Percentiles rank a stretch among this genome's conserved stretches.
phyloP scores from a whole-genome alignment of 2,113 vertebrate genomes.

The Aptenodytes patagonicus region DNA sequence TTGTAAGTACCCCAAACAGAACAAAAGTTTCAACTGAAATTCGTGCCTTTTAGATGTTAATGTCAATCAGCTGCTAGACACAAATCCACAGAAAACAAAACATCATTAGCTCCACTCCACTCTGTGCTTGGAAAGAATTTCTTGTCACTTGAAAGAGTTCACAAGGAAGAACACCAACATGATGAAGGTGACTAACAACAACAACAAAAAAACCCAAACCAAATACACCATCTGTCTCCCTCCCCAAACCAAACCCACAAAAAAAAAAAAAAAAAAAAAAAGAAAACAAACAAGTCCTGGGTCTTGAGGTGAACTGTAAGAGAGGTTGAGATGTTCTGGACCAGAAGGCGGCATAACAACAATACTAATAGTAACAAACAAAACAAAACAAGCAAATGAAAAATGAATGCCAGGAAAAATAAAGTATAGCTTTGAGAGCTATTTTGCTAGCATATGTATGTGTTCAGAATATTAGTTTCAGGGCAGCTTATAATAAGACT shows the following conservation, averaged over 20 bases:
- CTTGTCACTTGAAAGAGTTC: neutral
- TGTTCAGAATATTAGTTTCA: neutral
- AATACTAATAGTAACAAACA: neutral
- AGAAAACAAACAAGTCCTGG: neutral
- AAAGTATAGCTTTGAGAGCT: neutral
- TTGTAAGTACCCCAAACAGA: neutral
- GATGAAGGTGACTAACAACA: neutral
- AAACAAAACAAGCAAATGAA: fast-evolving
- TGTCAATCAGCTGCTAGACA: neutral
- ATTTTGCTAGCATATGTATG: neutral
- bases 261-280: no score
- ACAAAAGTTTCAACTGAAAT: neutral
- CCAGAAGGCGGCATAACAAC: neutral
- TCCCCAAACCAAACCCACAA: fast-evolving
- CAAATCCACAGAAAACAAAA: neutral
- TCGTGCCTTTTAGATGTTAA: neutral
- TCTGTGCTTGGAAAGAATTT: neutral
- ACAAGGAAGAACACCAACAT: neutral
- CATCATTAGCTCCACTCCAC: neutral
- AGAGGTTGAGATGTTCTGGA: neutral
- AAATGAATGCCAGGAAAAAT: neutral
- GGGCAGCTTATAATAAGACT: neutral
- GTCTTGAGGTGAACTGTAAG: neutral
- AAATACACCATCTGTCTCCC: neutral
- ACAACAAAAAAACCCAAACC: neutral